Evolutionary conservation across 2,888 invertebrate species (phyloP).

Genomic region (Molorchus minor): DNA sequence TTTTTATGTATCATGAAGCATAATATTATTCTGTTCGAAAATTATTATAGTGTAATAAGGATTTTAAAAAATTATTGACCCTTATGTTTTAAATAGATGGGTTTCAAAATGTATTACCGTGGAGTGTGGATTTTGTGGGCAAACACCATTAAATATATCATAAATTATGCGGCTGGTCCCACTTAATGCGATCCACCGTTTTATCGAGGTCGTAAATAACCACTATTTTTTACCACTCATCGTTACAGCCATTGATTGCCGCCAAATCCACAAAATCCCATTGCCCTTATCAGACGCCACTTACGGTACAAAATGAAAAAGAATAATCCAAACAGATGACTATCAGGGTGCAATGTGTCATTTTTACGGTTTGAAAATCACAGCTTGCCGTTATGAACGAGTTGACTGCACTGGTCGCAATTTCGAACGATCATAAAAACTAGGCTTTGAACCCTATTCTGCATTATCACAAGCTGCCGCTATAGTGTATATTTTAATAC

Average conservation of each 20-base stretch:
- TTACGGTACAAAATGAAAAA: constrained; percentile 35
- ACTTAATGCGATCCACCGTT: too few species aligned
- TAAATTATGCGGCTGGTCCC: too few species aligned
- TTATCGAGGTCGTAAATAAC: too few species aligned
- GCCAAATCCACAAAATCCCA: constrained; percentile 28
- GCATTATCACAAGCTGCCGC: constrained; percentile 52
- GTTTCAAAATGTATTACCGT: too few species aligned
- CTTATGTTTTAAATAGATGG: too few species aligned
- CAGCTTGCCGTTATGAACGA: constrained; percentile 41
- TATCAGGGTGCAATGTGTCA: constrained; percentile 41
- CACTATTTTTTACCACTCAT: background rate
- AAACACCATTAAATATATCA: too few species aligned
- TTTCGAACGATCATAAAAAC: constrained; percentile 49
- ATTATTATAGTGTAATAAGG: too few species aligned
- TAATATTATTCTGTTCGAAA: too few species aligned
- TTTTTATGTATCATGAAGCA: too few species aligned
- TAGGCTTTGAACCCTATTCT: constrained; percentile 45
- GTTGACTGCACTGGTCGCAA: constrained; percentile 47
- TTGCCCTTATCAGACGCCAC: constrained; percentile 30
- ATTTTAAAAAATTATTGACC: too few species aligned
- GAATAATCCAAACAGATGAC: constrained; percentile 37
- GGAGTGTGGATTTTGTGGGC: too few species aligned
- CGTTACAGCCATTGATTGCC: constrained; percentile 13
- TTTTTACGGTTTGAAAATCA: constrained; percentile 45
- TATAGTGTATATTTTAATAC: constrained; percentile 29